Conservation (phyloP, 2,113 vertebrate genomes). For the Leuciscus idus region DNA sequence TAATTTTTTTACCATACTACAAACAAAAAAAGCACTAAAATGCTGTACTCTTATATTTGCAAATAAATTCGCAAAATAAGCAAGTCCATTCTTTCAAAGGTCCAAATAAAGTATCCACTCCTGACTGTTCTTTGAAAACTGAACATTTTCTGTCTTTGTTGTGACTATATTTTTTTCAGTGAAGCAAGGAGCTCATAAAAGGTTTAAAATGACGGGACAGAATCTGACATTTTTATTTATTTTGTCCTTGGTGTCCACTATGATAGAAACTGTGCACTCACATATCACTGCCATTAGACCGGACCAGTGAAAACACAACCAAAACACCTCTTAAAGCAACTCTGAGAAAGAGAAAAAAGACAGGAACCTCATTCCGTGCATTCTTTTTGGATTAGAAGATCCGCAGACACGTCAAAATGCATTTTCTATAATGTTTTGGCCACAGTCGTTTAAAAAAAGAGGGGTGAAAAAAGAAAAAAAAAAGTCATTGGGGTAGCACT, state of each 20-base stretch:
- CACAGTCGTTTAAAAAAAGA: background rate
- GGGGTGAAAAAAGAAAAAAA: background rate
- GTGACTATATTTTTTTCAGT: conserved; percentile 15
- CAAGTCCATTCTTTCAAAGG: background rate
- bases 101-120: background rate
- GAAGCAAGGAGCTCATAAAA: background rate
- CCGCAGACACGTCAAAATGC: background rate
- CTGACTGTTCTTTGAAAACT: background rate
- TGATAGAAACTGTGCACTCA: conserved; percentile 29
- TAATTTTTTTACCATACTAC: background rate
- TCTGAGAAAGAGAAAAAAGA: background rate
- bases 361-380: background rate
- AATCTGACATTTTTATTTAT: conserved; percentile 15
- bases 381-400: conserved; percentile 10
- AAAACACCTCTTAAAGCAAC: background rate
- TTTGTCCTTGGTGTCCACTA: background rate
- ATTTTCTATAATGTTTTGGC: conserved; percentile 14
- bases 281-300: conserved; percentile 26
- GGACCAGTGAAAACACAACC: conserved; percentile 5
- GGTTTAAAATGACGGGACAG: background rate
- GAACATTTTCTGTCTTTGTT: background rate
- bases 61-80: background rate
- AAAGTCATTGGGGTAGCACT: background rate
- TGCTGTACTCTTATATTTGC: background rate
- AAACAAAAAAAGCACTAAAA: background rate